Base-by-base conservation (phyloP, 2,888 invertebrate species). In the Hedychridium roseum region DNA sequence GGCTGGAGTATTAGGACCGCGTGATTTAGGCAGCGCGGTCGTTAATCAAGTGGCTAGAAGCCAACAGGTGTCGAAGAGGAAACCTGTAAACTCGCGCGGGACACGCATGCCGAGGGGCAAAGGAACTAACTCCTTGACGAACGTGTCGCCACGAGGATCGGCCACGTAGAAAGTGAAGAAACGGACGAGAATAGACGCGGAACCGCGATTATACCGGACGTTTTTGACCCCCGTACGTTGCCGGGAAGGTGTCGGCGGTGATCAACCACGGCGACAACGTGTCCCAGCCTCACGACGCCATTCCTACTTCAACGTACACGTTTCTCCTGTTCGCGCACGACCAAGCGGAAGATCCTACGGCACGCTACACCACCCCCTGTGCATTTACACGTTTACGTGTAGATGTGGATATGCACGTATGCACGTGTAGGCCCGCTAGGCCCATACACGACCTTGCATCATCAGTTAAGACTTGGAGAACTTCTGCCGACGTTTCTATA, bases 31-130 rank as follows among this genome's bases (percentile, higher is more conserved):
- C 57, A 64, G 52, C 55, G 30, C 48, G 57, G 63, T 69, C 68
- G 66, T 69, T 69, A 68, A 69, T 69, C 69, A 69, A 66, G 43
- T 47, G 54, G 54, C 38, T 62, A 59, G 56, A 68, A 66, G 69
- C 60, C 69, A 69, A 70, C 69, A 69, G 69, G 69, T 69, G 69
- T 61, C 38, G 37, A 46, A 47, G 43, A 39, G 34, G 44, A 46
- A 49, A 27, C 37, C 27, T 43, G 51, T 27, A 34, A 39, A 3
- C 36, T 58, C 58, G 58, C 55, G 46, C 46, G 61, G 56, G 54
- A 50, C 54, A 62, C 59, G 61, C 61, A 59, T 56, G 50, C 49
- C 46, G 40, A n/a, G n/a, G n/a, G n/a, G n/a, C n/a, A n/a, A n/a
- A n/a, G n/a, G n/a, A n/a, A n/a, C n/a, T n/a, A n/a, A n/a, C n/a